Base-by-base conservation (phyloP, 1,140 invertebrate genomes). In the Papilio dardanus region DNA sequence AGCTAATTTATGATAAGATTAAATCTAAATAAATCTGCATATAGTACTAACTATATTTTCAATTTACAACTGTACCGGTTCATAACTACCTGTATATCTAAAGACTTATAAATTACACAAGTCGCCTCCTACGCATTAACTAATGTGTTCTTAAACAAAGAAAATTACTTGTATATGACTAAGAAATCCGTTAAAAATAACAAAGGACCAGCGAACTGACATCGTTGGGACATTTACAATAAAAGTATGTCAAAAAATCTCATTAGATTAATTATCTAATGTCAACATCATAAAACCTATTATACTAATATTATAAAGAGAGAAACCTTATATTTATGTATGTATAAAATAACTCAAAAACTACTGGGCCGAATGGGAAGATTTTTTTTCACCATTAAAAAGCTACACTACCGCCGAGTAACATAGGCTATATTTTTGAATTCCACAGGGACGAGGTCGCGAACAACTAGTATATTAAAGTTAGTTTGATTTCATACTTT, bases 111-210 rank as follows among this genome's bases (percentile, higher is more conserved):
- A 58, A 58, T 24, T 28, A 28, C 54, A 58, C 2, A 54, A 67
- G 35, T 68, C 14, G 66, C 24, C 66, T 2, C 66, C 66, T 68
- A 37, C 66, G 66, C 66, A 40, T 21, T 37, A 12, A 14, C 16
- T 35, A 67, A 67, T 21, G 19, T 21, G 33, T 33, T 35, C 33
- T 24, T 68, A 68, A 37, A 24, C 66, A 69, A 69, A 69, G 67
- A 69, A 40, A 40, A 69, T 69, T 35, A 69, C 33, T 69, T 40
- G 10, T 35, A 16, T 35, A 40, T 69, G 19, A 69, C 67, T 37
- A 69, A 40, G 12, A n/a, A 40, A 40, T 33, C n/a, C 16, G 31
- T 31, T 40, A 69, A 40, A 35, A 16, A 40, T 16, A 42, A 69
- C 31, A 69, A 69, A 69, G 33, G 33, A 40, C 35, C 12, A 3